Evolutionary conservation across 2,113 vertebrate species (phyloP).

Genomic region (Zapus hudsonius): DNA sequence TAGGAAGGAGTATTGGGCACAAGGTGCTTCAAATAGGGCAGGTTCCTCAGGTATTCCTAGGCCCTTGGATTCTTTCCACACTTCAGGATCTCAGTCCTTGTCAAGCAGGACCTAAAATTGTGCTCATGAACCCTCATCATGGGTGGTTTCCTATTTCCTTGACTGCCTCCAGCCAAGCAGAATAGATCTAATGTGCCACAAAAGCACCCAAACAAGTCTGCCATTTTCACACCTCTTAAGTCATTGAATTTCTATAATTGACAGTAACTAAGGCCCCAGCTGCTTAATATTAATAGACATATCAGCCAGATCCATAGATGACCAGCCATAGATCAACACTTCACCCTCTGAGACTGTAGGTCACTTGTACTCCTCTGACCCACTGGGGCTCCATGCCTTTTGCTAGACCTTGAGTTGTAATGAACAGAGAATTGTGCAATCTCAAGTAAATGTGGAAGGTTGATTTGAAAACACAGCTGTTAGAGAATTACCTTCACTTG

Average conservation of each 20-base stretch:
- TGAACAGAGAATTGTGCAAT: neutral
- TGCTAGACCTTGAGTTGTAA: neutral
- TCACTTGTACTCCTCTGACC: neutral
- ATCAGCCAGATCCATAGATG: neutral
- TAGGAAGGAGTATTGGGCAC: neutral
- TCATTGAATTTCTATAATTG: neutral
- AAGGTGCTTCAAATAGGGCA: neutral
- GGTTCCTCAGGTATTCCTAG: neutral
- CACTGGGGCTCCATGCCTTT: neutral
- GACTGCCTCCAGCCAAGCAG: neutral
- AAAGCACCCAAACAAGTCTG: neutral
- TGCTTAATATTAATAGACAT: neutral
- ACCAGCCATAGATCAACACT: neutral
- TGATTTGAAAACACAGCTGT: neutral
- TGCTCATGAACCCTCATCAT: no score
- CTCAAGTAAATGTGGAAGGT: neutral
- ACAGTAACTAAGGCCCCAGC: neutral
- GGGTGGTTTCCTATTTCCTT: neutral
- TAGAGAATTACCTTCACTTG: slow-evolving; percentile 5
- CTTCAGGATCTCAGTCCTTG: neutral
- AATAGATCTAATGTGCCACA: neutral
- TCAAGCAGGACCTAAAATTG: neutral
- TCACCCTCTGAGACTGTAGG: neutral
- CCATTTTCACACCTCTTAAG: neutral
- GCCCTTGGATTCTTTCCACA: neutral